Evolutionary conservation across 2,888 invertebrate species (phyloP), one percentile per base, ranked within the genome.

Genomic region (Rhagonycha lutea): DNA sequence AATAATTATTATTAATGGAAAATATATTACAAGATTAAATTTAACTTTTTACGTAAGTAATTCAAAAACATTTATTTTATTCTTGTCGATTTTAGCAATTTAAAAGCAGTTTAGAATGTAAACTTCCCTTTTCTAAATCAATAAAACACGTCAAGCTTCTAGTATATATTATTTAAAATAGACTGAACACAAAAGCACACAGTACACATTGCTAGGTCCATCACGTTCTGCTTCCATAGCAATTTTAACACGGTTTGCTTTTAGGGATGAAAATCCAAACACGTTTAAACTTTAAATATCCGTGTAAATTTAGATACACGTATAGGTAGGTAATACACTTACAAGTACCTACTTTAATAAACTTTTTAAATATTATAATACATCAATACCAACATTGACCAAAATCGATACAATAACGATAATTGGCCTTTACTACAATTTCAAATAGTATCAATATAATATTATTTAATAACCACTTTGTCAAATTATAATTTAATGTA

Each of bases 221-320:
- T 75, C 75, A 76, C 75, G 75, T 73, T 75, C 65, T 70, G 72
- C 75, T 76, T 76, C 69, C 61, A 72, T 60, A 70, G 75, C 75
- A 72, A 72, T 76, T 76, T 76, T 72, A 73, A 61, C 73, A 65
- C 69, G 65, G 29, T 23, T 73, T 69, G 65, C 69, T 69, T 72
- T 76, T 76, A 67, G 69, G 67, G 72, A 60, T 65, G 72, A 14
- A 76, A 71, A 70, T 23, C 61, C 26, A 26, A 32, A 63, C 24
- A 63, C 23, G 63, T 24, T 63, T 63, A 14, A 63, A 24, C 63
- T 63, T 63, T 63, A 63, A 63, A 24, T 63, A 63, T 63, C 3
- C 24, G 63, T 63, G 63, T 63, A 63, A 63, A 63, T 63, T 63
- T 63, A 63, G 63, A 63, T 24, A n/a, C 63, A 63, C 63, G 24